These are phyloP conservation scores for Platycheirus albimanus DNA, from an alignment of 2,888 invertebrate genomes.

Conservation along the genomic window DNA sequence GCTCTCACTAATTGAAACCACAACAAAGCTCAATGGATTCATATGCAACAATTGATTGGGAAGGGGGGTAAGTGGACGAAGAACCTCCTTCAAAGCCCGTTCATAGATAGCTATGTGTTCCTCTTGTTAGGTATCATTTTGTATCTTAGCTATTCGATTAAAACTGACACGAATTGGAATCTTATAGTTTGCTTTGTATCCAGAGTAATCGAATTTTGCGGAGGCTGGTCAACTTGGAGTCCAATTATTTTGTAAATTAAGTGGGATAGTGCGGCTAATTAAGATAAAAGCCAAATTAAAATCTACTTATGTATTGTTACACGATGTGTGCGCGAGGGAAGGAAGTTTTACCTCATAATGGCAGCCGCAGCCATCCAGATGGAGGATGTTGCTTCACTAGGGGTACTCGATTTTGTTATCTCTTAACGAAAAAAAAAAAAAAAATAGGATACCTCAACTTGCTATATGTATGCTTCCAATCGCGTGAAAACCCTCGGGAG, in stretches of 20 bases:
- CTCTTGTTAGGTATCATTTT: not conserved
- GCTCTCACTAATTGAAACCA: conserved; percentile 1
- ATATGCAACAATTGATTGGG: not conserved
- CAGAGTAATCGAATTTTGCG: not conserved
- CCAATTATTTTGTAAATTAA: conserved; percentile 38
- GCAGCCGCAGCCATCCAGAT: not conserved
- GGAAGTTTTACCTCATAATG: too few species aligned
- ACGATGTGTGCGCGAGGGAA: too few species aligned
- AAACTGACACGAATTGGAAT: conserved; percentile 3
- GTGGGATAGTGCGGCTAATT: conserved; percentile 42
- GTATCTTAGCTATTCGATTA: not conserved
- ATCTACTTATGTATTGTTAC: conserved; percentile 18
- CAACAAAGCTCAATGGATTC: conserved; percentile 4
- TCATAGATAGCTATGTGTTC: not conserved
- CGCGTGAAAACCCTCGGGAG: not conserved
- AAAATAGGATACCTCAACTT: not conserved
- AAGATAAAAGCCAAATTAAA: conserved; percentile 59
- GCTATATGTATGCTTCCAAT: not conserved
- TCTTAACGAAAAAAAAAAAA: not conserved
- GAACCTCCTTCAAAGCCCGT: not conserved
- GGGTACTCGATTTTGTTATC: not conserved
- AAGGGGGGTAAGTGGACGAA: not conserved
- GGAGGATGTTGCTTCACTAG: not conserved
- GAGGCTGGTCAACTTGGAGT: not conserved
- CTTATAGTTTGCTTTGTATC: not conserved